Evolutionary conservation across 1,140 invertebrate genomes (phyloP).

Genomic region (Drosophila miranda): DNA sequence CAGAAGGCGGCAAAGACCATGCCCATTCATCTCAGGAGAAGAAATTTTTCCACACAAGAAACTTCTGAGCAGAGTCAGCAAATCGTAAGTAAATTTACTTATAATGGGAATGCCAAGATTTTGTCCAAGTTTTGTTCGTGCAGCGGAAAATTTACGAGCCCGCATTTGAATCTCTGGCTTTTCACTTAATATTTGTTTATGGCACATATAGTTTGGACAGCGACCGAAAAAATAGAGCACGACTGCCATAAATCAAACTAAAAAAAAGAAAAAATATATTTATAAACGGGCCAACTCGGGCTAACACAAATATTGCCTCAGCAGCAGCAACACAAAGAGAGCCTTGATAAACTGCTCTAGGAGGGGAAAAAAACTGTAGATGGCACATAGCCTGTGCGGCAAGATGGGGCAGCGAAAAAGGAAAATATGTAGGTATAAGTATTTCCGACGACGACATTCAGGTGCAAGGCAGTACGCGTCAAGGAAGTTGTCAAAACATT

Average conservation of each 20-base stretch:
- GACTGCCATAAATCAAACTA: conserved; percentile 42
- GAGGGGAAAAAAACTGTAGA: conserved; percentile 28
- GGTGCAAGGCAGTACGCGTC: conserved; percentile 53
- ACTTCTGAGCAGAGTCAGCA: neutral
- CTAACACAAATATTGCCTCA: conserved; percentile 14
- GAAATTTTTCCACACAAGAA: neutral
- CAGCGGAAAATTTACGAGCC: conserved; percentile 21
- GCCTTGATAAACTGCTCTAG: conserved; percentile 40
- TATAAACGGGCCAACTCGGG: conserved; percentile 8
- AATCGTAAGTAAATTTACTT: conserved; percentile 3
- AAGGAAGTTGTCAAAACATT: conserved; percentile 57
- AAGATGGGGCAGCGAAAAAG: conserved; percentile 1
- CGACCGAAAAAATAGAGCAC: conserved; percentile 27
- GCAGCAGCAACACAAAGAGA: conserved; percentile 11
- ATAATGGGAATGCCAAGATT: conserved; percentile 4
- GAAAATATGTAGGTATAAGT: conserved; percentile 28
- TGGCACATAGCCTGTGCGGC: conserved; percentile 21
- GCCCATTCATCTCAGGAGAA: too few species aligned
- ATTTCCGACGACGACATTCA: conserved; percentile 52
- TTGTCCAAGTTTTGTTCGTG: conserved; percentile 1
- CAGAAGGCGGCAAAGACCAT: too few species aligned
- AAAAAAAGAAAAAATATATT: conserved; percentile 13
- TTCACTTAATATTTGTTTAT: conserved; percentile 38
- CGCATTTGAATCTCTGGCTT: conserved; percentile 10
- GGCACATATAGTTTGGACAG: conserved; percentile 30